A percentile compares a stretch with the other conserved stretches of the same genome.
Conservation (phyloP, 1,140 invertebrate species). For the Drosophila asahinai region DNA sequence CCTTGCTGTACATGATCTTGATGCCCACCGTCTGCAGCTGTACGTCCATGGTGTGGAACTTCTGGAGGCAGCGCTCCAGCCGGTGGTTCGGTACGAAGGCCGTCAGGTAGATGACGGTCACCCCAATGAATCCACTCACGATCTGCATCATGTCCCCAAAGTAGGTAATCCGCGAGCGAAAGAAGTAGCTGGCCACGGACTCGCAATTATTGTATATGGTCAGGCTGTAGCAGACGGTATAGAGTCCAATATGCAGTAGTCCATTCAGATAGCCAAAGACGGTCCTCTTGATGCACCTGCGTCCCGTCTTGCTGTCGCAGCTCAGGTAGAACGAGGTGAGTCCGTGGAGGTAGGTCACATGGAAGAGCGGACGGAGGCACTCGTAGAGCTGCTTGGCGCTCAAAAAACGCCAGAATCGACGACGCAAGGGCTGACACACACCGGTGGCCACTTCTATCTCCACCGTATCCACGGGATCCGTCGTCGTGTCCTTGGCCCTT, state of each 20-base stretch:
- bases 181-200: slow-evolving; percentile 79
- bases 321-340: slow-evolving; percentile 74
- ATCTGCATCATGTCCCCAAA: slow-evolving; percentile 82
- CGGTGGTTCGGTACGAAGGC: slow-evolving; percentile 75
- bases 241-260: slow-evolving; percentile 56
- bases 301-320: slow-evolving; percentile 24
- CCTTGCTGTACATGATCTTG: slow-evolving; percentile 81
- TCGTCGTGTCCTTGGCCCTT: slow-evolving; percentile 26
- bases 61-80: slow-evolving; percentile 65
- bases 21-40: slow-evolving; percentile 71
- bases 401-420: slow-evolving; percentile 53
- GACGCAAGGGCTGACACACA: slow-evolving; percentile 37
- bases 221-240: slow-evolving; percentile 63
- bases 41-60: slow-evolving; percentile 69
- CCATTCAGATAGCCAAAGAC: slow-evolving; percentile 73
- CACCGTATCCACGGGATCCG: slow-evolving; percentile 29
- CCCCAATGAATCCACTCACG: slow-evolving; percentile 77
- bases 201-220: slow-evolving; percentile 74
- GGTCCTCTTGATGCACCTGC: slow-evolving; percentile 57
- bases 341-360: slow-evolving; percentile 66
- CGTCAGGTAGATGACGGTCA: slow-evolving; percentile 78
- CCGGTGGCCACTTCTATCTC: slow-evolving; percentile 34
- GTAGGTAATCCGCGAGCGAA: slow-evolving; percentile 72
- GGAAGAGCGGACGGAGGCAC: slow-evolving; percentile 69
- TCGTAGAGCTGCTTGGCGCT: slow-evolving; percentile 75